phyloP scores from a whole-genome alignment of 2,113 vertebrate species.

The Centrocercus urophasianus region DNA sequence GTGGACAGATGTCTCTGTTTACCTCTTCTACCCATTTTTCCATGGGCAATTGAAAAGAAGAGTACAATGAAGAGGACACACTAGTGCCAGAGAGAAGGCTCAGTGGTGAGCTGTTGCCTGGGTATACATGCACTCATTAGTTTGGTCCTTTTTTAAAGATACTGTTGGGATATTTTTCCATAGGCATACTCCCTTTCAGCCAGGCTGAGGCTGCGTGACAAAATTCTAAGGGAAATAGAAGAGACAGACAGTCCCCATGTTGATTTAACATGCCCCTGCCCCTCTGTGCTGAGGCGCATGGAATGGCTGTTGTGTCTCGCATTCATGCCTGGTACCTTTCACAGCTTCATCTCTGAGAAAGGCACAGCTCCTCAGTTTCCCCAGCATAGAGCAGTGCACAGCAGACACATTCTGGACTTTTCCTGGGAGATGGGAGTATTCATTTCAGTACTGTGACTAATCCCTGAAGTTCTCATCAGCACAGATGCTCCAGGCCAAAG shows the following conservation, averaged over 20 bases:
- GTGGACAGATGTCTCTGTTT: slow-evolving; percentile 58
- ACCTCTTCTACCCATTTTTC: slow-evolving; percentile 16
- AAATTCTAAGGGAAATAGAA: background rate
- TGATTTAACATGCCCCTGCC: background rate
- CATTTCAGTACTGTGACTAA: background rate
- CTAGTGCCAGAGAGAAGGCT: background rate
- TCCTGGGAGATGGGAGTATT: background rate
- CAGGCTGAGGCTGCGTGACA: background rate
- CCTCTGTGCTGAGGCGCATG: background rate
- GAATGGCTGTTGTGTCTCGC: background rate
- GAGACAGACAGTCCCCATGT: background rate
- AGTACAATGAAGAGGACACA: background rate
- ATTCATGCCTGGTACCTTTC: background rate
- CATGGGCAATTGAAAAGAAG: background rate
- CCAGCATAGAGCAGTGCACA: background rate
- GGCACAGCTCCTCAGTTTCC: background rate
- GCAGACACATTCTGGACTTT: background rate
- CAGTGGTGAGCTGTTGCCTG: rapidly evolving
- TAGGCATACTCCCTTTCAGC: background rate
- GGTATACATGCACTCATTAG: rapidly evolving
- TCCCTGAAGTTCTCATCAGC: background rate
- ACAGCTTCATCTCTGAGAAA: background rate
- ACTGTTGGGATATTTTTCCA: background rate
- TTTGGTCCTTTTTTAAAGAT: background rate
- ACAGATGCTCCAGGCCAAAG: slow-evolving; percentile 27